Percentiles rank a stretch among this genome's conserved stretches.
Evolutionary conservation across 2,888 invertebrate species (phyloP).

Genomic region (Oscheius sp.): DNA sequence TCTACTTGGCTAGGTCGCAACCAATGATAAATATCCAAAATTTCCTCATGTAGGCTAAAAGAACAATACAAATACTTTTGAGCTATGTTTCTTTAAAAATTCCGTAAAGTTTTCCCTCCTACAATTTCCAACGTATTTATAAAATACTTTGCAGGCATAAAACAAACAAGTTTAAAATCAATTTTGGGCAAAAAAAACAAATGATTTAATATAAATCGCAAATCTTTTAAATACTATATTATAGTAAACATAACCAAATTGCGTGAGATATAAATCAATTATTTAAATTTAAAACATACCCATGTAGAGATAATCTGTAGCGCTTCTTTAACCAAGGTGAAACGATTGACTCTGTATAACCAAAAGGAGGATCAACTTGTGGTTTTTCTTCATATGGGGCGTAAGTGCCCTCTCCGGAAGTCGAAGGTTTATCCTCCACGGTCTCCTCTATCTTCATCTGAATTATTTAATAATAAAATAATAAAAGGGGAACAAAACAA

Average conservation of each 20-base stretch:
- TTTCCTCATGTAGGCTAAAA: constrained; percentile 90
- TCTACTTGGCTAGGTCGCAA: constrained; percentile 93
- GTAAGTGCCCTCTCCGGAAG: constrained; percentile 25
- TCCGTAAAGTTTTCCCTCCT: too few species aligned
- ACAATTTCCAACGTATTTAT: too few species aligned
- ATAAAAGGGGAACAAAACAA: neutral
- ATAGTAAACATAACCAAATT: neutral
- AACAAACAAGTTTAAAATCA: too few species aligned
- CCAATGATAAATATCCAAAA: constrained; percentile 92
- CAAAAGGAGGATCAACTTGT: constrained; percentile 23
- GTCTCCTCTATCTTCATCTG: constrained; percentile 19
- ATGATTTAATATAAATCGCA: too few species aligned
- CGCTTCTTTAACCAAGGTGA: constrained; percentile 56
- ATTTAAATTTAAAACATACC: constrained; percentile 36
- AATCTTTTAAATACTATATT: neutral
- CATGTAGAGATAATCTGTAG: constrained; percentile 49
- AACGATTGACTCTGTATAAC: constrained; percentile 27
- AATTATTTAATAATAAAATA: neutral
- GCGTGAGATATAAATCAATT: neutral
- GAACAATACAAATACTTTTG: too few species aligned
- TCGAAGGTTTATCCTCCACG: constrained; percentile 19
- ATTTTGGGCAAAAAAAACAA: too few species aligned
- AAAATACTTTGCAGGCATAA: too few species aligned
- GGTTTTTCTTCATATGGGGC: constrained; percentile 9
- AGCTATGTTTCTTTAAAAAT: too few species aligned